phyloP scores from a whole-genome alignment of 2,113 vertebrate species.

The Eulacestoma nigropectus region DNA sequence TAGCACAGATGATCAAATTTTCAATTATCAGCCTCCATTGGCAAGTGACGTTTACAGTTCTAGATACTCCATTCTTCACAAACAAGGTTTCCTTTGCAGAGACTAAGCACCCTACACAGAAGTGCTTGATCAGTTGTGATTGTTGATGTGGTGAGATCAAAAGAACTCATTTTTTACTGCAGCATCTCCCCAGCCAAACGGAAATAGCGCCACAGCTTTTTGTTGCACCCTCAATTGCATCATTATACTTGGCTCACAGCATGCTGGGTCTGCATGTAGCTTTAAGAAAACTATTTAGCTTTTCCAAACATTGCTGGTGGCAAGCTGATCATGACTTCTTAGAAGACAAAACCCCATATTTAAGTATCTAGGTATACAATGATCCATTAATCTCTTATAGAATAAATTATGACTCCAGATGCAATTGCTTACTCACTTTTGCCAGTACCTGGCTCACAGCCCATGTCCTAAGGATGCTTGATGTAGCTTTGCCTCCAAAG shows the following conservation, averaged over 20 bases:
- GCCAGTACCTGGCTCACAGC: background rate
- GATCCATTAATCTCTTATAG: background rate
- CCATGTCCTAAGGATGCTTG: background rate
- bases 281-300: background rate
- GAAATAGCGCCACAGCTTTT: background rate
- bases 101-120: background rate
- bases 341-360: background rate
- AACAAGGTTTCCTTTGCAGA: background rate
- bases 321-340: background rate
- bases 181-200: background rate
- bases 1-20: background rate
- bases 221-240: background rate
- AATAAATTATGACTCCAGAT: background rate
- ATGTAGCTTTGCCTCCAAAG: background rate
- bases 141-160: background rate
- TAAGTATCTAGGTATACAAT: background rate
- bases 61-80: background rate
- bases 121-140: background rate
- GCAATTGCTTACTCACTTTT: background rate
- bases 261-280: background rate
- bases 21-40: background rate
- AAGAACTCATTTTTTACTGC: background rate
- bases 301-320: background rate
- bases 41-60: accelerated
- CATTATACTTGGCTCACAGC: background rate